Evolutionary conservation across 2,113 vertebrate genomes (phyloP), one percentile per base, ranked within the genome.

Genomic region (Sinocyclocheilus maitianheensis): DNA sequence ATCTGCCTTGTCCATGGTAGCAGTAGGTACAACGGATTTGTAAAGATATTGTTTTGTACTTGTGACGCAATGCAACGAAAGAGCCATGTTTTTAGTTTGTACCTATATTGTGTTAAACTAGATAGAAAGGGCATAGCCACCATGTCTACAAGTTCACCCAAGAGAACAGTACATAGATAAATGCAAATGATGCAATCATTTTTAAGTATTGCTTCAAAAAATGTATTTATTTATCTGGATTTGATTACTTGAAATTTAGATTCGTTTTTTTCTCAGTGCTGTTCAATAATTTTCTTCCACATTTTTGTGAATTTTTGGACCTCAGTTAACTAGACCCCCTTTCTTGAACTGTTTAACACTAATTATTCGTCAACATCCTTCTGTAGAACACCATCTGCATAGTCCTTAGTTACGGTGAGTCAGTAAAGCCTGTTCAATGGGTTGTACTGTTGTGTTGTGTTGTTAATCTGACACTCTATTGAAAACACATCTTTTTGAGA

Each of bases 171-270:
- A 91, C 91, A 89, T 91, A 92, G 93, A 89, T 86, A 85, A 90
- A 93, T 93, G 90, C 93, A 79, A 94, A 92, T 86, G 88, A 91
- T 87, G 88, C 83, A 89, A 90, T 92, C 85, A 88, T 85, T 89
- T 90, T 88, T 76, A 91, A 90, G 89, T 91, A 87, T 93, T 93
- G 89, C 93, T 94, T 91, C 92, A 91, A 89, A 88, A 90, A 93
- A 89, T 94, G 77, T 94, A 94, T 95, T 94, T 95, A 95, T 95
- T 95, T 94, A 94, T 94, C 92, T 91, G 89, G 92, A 94, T 94
- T 89, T 92, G 92, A 94, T 94, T 94, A 95, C 94, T 95, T 95
- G 94, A 95, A 95, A 88, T 87, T 87, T 90, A 87, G 89, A 88
- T 89, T 88, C 81, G 4, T 88, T 40, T 40, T 48, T 90, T 89